Evolutionary conservation across 2,113 vertebrate genomes (phyloP), one percentile per base, ranked within the genome.

Genomic region (Melospiza georgiana): DNA sequence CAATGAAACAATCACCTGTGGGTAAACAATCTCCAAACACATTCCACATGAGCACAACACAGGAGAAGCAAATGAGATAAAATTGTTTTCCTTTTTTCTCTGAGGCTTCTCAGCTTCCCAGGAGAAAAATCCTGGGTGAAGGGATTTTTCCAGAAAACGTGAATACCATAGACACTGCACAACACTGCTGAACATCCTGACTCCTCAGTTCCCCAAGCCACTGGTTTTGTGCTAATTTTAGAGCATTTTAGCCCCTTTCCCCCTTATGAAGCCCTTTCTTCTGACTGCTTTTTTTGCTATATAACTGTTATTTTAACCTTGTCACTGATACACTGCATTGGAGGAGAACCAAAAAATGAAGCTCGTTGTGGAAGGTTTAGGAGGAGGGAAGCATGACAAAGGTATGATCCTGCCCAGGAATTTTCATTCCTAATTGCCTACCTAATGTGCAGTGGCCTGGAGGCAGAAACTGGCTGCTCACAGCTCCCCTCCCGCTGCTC

Each of bases 131-230:
- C 51, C 27, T 18, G 51, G 27, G 16, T 2, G 4, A 52, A 28
- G 6, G 2, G 52, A 54, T 30, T 54, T 54, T 54, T 54, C 51
- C 27, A 54, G 28, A 54, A 18, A 54, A 54, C 11, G 28, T 30
- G 52, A 28, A 54, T 54, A 27, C 52, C 4, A 54, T 28, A 54
- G 52, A 30, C 16, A 9, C 57, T 62, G 61, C n/a, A 49, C 1
- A 0, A 27, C 0, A 1, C 25, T 57, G 30, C 24, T 0, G 1
- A 73, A 28, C 14, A 17, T 59, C 48, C 89, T 81, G 82, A 58
- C 58, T 72, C 78, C 79, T 73, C 61, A 14, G 33, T 37, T 69
- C 46, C 30, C 44, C 11, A n/a, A 43, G 59, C 21, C 75, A 33
- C 58, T 62, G 63, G 10, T 41, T 69, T 49, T n/a, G 41, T 65